Base-by-base conservation (phyloP, 1,140 invertebrate species). In the Eumeta japonica region DNA sequence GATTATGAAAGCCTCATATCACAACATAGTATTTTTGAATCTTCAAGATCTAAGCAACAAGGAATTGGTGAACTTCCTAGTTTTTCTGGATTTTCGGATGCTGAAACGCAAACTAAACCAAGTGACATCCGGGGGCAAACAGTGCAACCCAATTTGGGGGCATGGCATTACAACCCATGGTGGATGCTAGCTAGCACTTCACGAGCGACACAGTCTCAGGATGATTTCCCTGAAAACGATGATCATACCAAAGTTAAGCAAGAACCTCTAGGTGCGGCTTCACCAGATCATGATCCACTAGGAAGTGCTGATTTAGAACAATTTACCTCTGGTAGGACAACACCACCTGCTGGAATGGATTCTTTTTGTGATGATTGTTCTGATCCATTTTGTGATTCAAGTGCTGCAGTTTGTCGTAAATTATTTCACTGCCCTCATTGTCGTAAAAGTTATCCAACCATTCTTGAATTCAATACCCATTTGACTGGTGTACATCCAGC, bases 131-230 rank as follows among this genome's bases (percentile, higher is more conserved):
- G 70, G 43, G 50, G 50, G 15, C 64, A 72, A 36, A 37, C 46
- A 3, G 50, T 57, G 4, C 71, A 75, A 35, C 39, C 65, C 15
- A 65, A 63, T 9, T 35, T 76, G 31, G 63, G 70, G 9, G 52
- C 70, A 13, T 77, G 75, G 75, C 75, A 76, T 35, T 76, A 77
- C 35, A 76, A 75, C 38, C 75, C 75, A n/a, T 77, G 75, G 75
- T 77, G 75, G 75, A 76, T 77, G 75, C 53, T 77, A 3, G 75
- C 75, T 2, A 62, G 72, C 35, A 76, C 75, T 2, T 76, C 75
- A 3, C 46, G 70, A 31, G 62, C 50, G 42, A 52, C 60, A 10
- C 64, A 67, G 9, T 62, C 68, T 0, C 70, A 71, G 44, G 64
- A 71, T 39, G 65, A 71, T 24, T 74, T 52, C 46, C 64, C 65